Evolutionary conservation across 2,797 vertebrate genomes (phyloP).

Genomic region (Cygnus olor): DNA sequence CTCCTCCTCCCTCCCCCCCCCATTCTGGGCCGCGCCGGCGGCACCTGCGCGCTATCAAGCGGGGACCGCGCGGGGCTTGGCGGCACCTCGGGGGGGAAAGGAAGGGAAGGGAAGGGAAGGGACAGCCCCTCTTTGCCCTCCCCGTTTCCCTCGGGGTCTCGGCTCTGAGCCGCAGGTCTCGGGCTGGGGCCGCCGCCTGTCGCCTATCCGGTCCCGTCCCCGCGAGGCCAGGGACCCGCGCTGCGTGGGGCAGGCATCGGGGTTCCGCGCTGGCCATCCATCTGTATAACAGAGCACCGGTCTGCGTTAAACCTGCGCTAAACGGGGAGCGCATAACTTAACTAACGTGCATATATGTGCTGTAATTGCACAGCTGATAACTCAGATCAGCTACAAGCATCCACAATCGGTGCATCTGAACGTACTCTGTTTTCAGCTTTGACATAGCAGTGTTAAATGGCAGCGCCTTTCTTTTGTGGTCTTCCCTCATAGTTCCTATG

Average conservation of each 20-base stretch:
- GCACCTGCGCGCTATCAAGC: not conserved
- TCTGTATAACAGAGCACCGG: not conserved
- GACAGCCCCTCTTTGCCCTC: too few species aligned
- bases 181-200: too few species aligned
- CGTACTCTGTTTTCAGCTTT: rapidly evolving
- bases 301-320: too few species aligned
- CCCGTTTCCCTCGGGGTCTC: too few species aligned
- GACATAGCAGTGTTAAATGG: not conserved
- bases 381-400: rapidly evolving
- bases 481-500: not conserved
- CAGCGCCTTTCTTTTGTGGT: rapidly evolving
- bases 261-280: not conserved
- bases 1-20: too few species aligned
- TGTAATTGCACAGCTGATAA: rapidly evolving
- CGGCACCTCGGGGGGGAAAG: not conserved
- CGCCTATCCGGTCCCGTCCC: not conserved
- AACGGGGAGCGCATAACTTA: not conserved
- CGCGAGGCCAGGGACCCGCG: too few species aligned
- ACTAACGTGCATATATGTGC: rapidly evolving
- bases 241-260: too few species aligned
- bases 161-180: not conserved
- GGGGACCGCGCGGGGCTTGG: not conserved
- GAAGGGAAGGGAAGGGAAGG: too few species aligned
- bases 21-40: not conserved
- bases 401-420: rapidly evolving